These are phyloP conservation scores for Myripristis murdjan DNA, from an alignment of 2,797 vertebrate genomes.

Conservation along the genomic window DNA sequence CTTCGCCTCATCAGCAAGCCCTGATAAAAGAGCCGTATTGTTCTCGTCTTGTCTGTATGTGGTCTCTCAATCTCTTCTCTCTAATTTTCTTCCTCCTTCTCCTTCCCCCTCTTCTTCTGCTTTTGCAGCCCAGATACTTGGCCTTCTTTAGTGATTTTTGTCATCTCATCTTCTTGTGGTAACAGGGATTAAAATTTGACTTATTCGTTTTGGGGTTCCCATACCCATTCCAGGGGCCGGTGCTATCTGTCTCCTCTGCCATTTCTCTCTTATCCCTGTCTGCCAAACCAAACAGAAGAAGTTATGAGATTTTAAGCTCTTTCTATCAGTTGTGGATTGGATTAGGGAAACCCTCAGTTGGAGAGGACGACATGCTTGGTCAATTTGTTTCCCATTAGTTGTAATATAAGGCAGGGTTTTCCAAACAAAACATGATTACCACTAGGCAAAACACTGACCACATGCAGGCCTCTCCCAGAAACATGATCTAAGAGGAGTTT, in stretches of 20 bases:
- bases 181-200: slow-evolving; percentile 75
- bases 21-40: slow-evolving; percentile 68
- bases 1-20: slow-evolving; percentile 43
- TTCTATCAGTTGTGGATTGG: slow-evolving; percentile 55
- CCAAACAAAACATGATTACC: slow-evolving; percentile 74
- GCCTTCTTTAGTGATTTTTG: slow-evolving; percentile 40
- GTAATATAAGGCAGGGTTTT: slow-evolving; percentile 69
- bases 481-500: slow-evolving; percentile 57
- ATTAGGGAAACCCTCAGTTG: slow-evolving; percentile 68
- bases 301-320: slow-evolving; percentile 45
- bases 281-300: slow-evolving; percentile 59
- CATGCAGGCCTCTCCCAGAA: slow-evolving; percentile 60
- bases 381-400: slow-evolving; percentile 83
- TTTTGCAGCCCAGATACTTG: slow-evolving; percentile 59
- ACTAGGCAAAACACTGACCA: slow-evolving; percentile 44
- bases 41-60: slow-evolving; percentile 49
- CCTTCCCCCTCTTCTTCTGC: slow-evolving; percentile 12
- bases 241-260: slow-evolving; percentile 48
- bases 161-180: slow-evolving; percentile 69
- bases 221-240: slow-evolving; percentile 52
- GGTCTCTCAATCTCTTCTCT: slow-evolving; percentile 43
- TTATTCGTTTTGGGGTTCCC: slow-evolving; percentile 70
- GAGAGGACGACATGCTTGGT: slow-evolving; percentile 60
- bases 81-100: slow-evolving; percentile 36
- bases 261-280: slow-evolving; percentile 30